These are phyloP conservation scores for Etheostoma nigrum DNA, from an alignment of 2,797 vertebrate species.

Conservation along the genomic window DNA sequence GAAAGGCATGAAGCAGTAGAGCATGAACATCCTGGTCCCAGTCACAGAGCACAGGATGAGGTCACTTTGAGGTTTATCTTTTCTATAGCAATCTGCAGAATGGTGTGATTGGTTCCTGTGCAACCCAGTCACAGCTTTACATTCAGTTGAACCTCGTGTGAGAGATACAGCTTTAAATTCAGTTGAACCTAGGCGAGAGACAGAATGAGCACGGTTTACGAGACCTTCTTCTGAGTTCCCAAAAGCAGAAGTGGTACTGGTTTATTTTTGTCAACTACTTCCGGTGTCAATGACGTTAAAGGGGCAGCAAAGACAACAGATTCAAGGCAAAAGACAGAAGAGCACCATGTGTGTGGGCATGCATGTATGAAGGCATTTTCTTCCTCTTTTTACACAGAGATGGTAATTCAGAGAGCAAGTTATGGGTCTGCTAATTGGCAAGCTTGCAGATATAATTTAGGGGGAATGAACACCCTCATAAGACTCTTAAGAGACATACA, in stretches of 20 bases:
- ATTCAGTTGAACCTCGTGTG: background rate
- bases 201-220: background rate
- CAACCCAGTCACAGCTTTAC: background rate
- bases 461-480: constrained; percentile 21
- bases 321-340: constrained; percentile 19
- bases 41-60: constrained; percentile 7
- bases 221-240: constrained; percentile 13
- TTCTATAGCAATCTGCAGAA: background rate
- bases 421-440: constrained; percentile 27
- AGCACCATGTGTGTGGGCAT: background rate
- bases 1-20: constrained; percentile 5
- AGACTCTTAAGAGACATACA: constrained; percentile 36
- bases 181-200: background rate
- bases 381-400: background rate
- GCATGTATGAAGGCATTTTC: background rate
- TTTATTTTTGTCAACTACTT: constrained; percentile 43
- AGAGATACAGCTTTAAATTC: background rate
- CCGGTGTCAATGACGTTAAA: constrained; percentile 6
- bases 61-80: background rate
- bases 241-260: constrained; percentile 54
- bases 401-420: constrained; percentile 16
- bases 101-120: background rate
- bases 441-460: constrained; percentile 29
- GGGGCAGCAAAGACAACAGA: constrained; percentile 5
- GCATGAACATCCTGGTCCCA: background rate